phyloP scores from a whole-genome alignment of 2,113 vertebrate genomes.

The Chaetura pelagica region DNA sequence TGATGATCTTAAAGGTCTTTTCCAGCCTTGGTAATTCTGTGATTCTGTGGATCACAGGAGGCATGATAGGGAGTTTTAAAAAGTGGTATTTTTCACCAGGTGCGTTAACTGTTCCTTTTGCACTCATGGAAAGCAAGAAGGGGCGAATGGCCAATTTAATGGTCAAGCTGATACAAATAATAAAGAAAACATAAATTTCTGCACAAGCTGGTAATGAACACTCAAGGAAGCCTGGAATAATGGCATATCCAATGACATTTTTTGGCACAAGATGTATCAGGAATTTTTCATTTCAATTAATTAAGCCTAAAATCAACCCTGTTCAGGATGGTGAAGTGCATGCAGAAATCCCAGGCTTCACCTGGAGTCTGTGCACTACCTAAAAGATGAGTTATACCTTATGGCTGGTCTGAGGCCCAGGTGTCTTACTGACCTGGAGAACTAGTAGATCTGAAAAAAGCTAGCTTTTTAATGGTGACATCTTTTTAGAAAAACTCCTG shows the following conservation, averaged over 20 bases:
- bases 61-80: not conserved
- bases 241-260: not conserved
- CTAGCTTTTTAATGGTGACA: not conserved
- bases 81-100: not conserved
- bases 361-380: too few relatives aligned
- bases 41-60: not conserved
- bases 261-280: not conserved
- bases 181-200: not conserved
- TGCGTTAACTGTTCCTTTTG: not conserved
- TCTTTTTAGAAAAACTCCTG: not conserved
- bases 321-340: not conserved
- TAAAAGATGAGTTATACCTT: not conserved
- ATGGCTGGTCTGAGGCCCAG: not conserved
- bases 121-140: not conserved
- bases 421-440: not conserved
- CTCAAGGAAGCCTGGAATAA: not conserved
- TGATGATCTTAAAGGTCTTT: too few relatives aligned
- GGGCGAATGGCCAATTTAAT: not conserved
- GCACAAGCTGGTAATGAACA: not conserved
- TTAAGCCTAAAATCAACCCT: not conserved
- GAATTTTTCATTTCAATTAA: not conserved
- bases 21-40: too few relatives aligned
- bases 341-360: not conserved
- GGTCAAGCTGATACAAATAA: not conserved
- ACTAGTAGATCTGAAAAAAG: not conserved